These are phyloP conservation scores for Pammene fasciana DNA, from an alignment of 2,888 invertebrate species.

Conservation along the genomic window DNA sequence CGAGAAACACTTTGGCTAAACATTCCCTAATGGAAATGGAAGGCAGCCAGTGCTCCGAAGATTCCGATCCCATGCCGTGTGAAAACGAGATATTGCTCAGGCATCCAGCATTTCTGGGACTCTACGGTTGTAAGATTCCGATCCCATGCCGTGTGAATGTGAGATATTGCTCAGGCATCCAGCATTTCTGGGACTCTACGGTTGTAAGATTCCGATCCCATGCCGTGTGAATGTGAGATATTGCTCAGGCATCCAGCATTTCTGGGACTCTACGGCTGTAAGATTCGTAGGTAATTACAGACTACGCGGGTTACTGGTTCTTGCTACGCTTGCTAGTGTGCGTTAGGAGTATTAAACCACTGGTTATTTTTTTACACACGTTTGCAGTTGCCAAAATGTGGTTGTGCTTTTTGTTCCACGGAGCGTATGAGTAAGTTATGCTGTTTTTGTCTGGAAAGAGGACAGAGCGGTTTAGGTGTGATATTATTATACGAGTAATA, in stretches of 20 bases:
- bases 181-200: neutral
- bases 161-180: neutral
- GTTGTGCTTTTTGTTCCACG: slow-evolving; percentile 49
- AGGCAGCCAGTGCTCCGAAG: slow-evolving; percentile 67
- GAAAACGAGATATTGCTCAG: neutral
- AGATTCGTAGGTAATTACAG: neutral
- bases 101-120: neutral
- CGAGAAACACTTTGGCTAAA: slow-evolving; percentile 81
- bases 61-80: neutral
- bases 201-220: neutral
- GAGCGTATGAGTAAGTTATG: slow-evolving; percentile 40
- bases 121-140: neutral
- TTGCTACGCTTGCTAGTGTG: neutral
- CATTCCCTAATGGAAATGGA: slow-evolving; percentile 82
- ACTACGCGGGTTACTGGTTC: no score
- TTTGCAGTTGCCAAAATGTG: slow-evolving; percentile 69
- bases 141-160: neutral
- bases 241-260: neutral
- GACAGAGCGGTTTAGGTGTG: neutral
- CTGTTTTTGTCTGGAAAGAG: slow-evolving; percentile 3
- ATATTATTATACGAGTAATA: no score
- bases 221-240: neutral
- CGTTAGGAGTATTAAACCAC: neutral
- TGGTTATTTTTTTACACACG: slow-evolving; percentile 70
- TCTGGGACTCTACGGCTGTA: neutral